Conservation (phyloP, 2,797 vertebrate species). For the Anisognathus igniventris region DNA sequence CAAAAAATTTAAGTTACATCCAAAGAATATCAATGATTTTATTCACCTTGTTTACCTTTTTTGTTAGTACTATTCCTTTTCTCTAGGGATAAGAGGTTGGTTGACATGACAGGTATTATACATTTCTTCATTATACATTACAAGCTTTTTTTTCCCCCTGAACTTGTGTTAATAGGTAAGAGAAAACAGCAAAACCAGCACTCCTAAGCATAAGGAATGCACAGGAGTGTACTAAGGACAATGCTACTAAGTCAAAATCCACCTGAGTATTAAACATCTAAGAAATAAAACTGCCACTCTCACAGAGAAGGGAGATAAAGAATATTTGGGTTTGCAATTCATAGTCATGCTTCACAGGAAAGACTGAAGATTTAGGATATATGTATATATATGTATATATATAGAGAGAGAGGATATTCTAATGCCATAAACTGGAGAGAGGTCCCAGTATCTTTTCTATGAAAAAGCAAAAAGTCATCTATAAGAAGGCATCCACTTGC, state of each 20-base stretch:
- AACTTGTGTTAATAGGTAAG: neutral
- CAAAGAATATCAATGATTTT: neutral
- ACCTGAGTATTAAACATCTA: neutral
- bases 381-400: too few species aligned
- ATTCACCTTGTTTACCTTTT: neutral
- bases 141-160: rapidly evolving
- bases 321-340: neutral
- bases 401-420: neutral
- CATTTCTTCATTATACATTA: neutral
- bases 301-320: neutral
- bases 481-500: neutral
- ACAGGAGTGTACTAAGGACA: neutral
- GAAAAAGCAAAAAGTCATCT: neutral
- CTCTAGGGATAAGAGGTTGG: neutral
- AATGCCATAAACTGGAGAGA: neutral
- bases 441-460: neutral
- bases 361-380: neutral
- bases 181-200: neutral
- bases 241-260: neutral
- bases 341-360: neutral
- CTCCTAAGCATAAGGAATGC: neutral
- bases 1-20: neutral
- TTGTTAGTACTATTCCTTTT: neutral
- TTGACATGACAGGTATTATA: neutral
- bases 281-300: neutral